These are phyloP conservation scores for Yponomeuta plumbellus DNA, from an alignment of 2,888 invertebrate genomes.

Conservation along the genomic window DNA sequence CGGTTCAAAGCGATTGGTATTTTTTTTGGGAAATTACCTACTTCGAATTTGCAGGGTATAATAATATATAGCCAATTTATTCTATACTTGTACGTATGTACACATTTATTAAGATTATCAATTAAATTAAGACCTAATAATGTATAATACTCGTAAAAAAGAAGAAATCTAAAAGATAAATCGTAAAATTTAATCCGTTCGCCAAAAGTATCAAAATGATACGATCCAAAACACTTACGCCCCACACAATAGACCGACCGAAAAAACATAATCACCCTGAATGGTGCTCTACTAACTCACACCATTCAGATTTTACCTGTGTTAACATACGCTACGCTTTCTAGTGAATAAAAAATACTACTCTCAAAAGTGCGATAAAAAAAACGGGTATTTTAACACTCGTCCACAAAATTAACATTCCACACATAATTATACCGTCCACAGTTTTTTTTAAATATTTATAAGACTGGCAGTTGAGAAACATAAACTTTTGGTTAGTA, in stretches of 20 bases:
- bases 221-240: neutral
- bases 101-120: no score
- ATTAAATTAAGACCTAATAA: no score
- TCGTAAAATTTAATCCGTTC: neutral
- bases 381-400: neutral
- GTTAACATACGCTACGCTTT: slow-evolving; percentile 3
- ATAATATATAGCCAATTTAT: no score
- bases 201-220: slow-evolving; percentile 8
- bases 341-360: slow-evolving; percentile 24
- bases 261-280: slow-evolving; percentile 14
- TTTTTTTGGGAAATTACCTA: no score
- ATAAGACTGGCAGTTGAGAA: neutral
- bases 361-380: slow-evolving; percentile 19
- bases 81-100: no score
- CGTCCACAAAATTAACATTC: no score
- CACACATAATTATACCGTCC: no score
- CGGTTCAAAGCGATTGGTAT: no score
- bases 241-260: slow-evolving; percentile 4
- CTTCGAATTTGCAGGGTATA: no score
- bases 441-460: neutral
- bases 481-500: slow-evolving; percentile 9
- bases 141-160: no score
- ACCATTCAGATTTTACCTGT: neutral
- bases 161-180: no score
- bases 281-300: neutral